Conservation (phyloP, 2,888 invertebrate species). For the Resseliella maxima region DNA sequence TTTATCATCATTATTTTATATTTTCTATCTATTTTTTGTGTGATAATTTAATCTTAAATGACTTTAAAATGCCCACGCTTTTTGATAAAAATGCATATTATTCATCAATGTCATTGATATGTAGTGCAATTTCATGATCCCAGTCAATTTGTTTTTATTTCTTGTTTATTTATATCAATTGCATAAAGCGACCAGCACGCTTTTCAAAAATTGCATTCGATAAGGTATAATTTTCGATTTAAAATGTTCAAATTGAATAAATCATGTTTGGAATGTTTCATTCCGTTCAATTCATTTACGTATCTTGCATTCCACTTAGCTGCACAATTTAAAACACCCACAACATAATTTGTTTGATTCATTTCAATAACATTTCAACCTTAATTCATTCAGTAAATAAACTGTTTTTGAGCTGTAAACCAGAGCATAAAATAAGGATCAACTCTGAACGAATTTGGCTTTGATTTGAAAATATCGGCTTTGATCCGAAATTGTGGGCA, state of each 20-base stretch:
- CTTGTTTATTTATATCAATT: not conserved
- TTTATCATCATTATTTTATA: too few species aligned
- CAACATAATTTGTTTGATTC: slow-evolving; percentile 34
- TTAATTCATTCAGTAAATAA: not conserved
- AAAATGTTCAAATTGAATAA: not conserved
- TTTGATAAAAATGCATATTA: not conserved
- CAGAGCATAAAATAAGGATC: not conserved
- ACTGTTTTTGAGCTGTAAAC: not conserved
- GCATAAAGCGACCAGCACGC: not conserved
- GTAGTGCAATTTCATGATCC: not conserved
- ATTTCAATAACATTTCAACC: not conserved
- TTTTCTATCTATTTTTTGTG: too few species aligned
- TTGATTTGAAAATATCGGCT: too few species aligned
- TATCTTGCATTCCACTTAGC: slow-evolving; percentile 23
- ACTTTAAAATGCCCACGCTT: too few species aligned
- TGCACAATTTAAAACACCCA: not conserved
- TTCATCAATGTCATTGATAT: not conserved
- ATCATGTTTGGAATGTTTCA: not conserved
- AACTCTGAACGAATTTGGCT: too few species aligned
- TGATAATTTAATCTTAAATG: too few species aligned
- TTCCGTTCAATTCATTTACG: not conserved
- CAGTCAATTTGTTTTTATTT: not conserved
- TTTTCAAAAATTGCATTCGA: not conserved
- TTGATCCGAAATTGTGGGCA: too few species aligned
- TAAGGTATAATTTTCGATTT: not conserved